These are phyloP conservation scores for Malaclemys terrapin DNA, from an alignment of 2,113 vertebrate species.

Conservation along the genomic window DNA sequence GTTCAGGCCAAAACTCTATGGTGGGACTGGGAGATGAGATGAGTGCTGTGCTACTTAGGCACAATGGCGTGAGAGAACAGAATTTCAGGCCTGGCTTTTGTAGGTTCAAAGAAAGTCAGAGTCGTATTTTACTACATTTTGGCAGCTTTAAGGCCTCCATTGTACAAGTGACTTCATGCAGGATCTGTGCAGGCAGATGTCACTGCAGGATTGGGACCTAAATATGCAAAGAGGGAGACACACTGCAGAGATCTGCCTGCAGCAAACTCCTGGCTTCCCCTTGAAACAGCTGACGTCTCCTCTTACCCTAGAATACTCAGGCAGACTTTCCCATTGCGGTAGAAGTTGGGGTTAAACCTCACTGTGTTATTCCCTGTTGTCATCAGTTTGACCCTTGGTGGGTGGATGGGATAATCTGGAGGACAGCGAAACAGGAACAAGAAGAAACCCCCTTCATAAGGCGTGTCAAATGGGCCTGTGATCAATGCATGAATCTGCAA, in stretches of 20 bases:
- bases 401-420: slow-evolving; percentile 98
- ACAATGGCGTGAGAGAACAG: not conserved
- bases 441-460: slow-evolving; percentile 99
- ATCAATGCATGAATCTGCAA: slow-evolving; percentile 98
- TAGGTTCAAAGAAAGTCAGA: not conserved
- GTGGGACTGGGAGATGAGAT: slow-evolving; percentile 9
- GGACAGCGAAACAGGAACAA: slow-evolving; percentile 99
- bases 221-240: rapidly evolving
- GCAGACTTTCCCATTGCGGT: slow-evolving; percentile 99
- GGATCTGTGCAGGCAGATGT: not conserved
- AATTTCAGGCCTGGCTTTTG: not conserved
- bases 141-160: not conserved
- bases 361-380: slow-evolving; percentile 99
- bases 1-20: not conserved
- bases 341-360: slow-evolving; percentile 99
- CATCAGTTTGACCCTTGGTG: slow-evolving; percentile 97
- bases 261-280: slow-evolving; percentile 21
- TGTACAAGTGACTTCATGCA: not conserved
- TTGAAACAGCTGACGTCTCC: slow-evolving; percentile 36
- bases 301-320: slow-evolving; percentile 98
- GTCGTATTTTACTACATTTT: not conserved
- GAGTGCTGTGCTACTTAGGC: not conserved
- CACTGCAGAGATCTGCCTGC: not conserved
- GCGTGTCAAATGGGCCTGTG: slow-evolving; percentile 98
- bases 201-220: not conserved